A percentile compares a stretch with the other conserved stretches of the same genome.
Evolutionary conservation across 2,113 vertebrate species (phyloP).

Genomic region (Pelusios castaneus): DNA sequence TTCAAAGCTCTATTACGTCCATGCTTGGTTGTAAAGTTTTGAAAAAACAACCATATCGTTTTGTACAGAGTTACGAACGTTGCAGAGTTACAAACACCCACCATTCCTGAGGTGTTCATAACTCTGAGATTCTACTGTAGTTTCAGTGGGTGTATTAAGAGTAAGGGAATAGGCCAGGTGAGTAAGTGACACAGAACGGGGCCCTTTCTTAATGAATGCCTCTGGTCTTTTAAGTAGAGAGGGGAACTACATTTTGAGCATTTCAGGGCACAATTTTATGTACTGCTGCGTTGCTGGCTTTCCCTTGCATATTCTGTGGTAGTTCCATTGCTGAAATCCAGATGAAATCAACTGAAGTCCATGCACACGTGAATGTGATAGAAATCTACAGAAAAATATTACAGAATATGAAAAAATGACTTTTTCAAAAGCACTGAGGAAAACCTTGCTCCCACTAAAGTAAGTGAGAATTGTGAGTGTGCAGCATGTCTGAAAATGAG

Average conservation of each 20-base stretch:
- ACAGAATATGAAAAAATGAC: constrained; percentile 5
- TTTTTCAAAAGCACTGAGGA: constrained; percentile 1
- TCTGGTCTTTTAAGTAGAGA: neutral
- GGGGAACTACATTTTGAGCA: neutral
- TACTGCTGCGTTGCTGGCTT: neutral
- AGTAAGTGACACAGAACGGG: neutral
- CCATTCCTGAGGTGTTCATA: no score
- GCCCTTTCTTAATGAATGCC: neutral
- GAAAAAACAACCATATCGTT: no score
- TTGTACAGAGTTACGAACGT: no score
- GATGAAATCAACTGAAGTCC: neutral
- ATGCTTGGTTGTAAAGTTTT: no score
- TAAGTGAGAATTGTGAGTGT: neutral
- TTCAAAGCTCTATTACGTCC: no score
- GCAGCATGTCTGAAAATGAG: constrained; percentile 5
- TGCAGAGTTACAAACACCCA: no score
- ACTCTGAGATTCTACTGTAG: neutral
- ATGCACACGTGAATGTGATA: neutral
- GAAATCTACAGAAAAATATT: constrained; percentile 21
- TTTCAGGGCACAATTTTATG: neutral
- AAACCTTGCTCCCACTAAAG: neutral
- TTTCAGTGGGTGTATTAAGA: neutral
- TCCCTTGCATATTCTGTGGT: constrained; percentile 6
- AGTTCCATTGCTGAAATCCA: constrained; percentile 11
- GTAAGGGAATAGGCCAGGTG: neutral